Percentiles rank a stretch among this genome's conserved stretches.
Conservation (phyloP, 2,113 vertebrate genomes). For the Pipa parva region DNA sequence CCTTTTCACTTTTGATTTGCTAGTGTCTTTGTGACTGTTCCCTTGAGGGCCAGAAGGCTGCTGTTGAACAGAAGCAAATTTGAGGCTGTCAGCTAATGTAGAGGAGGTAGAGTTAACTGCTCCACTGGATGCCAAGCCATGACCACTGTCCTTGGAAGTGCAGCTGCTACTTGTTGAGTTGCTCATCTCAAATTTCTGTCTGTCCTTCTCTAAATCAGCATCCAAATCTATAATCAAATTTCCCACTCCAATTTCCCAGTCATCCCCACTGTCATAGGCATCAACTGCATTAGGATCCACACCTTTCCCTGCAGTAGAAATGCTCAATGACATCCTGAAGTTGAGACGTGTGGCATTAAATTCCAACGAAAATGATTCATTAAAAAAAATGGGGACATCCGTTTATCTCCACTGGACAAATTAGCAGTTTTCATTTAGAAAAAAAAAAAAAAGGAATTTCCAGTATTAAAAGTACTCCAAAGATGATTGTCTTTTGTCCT, state of each 20-base stretch:
- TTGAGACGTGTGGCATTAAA: conserved; percentile 71
- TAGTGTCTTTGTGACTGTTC: conserved; percentile 84
- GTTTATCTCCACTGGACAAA: conserved; percentile 65
- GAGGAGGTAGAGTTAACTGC: conserved; percentile 70
- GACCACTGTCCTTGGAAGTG: conserved; percentile 76
- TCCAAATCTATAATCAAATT: conserved; percentile 90
- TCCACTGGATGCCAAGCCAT: conserved; percentile 71
- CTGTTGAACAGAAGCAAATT: conserved; percentile 70
- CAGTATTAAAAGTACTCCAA: conserved; percentile 4
- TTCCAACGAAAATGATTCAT: conserved; percentile 71
- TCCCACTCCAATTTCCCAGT: conserved; percentile 82
- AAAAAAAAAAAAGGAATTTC: conserved; percentile 39
- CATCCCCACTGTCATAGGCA: conserved; percentile 83
- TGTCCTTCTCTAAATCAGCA: conserved; percentile 90
- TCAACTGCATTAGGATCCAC: conserved; percentile 79
- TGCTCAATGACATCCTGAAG: conserved; percentile 86
- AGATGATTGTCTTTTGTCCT: conserved; percentile 18
- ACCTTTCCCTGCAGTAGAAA: conserved; percentile 74
- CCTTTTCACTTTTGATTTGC: conserved; percentile 89
- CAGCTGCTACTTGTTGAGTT: conserved; percentile 71
- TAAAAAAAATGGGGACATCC: conserved; percentile 77
- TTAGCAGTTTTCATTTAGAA: background rate
- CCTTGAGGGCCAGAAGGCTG: conserved; percentile 81
- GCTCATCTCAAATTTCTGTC: conserved; percentile 92
- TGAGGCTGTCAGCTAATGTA: conserved; percentile 81